These are phyloP conservation scores for Cynopterus brachyotis DNA, from an alignment of 2,113 vertebrate genomes.

Conservation along the genomic window DNA sequence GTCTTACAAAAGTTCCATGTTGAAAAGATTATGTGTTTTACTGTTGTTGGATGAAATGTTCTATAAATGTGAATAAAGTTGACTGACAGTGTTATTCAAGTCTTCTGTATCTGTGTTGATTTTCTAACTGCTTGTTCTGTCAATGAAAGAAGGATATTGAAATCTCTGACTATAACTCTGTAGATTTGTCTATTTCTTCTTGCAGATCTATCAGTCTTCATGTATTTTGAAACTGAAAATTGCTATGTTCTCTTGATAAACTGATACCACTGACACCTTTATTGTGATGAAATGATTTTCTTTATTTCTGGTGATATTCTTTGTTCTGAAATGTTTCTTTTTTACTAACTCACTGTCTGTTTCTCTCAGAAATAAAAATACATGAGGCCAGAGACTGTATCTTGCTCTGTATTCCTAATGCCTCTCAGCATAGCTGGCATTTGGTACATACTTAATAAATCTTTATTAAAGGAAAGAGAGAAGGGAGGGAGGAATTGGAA, in stretches of 20 bases:
- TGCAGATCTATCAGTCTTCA: not conserved
- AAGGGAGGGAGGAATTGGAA: not conserved
- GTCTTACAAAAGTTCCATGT: not conserved
- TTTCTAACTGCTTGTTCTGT: not conserved
- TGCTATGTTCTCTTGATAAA: not conserved
- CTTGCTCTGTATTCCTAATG: not conserved
- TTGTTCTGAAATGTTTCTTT: constrained; percentile 28
- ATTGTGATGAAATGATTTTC: not conserved
- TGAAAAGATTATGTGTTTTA: constrained; percentile 16
- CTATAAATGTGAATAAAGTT: not conserved
- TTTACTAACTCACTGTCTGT: not conserved
- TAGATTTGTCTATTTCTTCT: not conserved
- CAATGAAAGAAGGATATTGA: not conserved
- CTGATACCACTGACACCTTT: not conserved
- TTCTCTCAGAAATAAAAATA: constrained; percentile 21
- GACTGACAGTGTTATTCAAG: not conserved
- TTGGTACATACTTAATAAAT: constrained; percentile 5
- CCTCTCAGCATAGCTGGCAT: not conserved
- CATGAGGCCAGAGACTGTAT: not conserved
- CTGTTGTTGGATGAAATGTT: not conserved
- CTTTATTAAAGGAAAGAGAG: constrained; percentile 3
- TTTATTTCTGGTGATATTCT: constrained; percentile 21
- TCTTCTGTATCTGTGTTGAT: not conserved
- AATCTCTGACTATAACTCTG: not conserved
- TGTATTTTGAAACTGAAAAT: not conserved